A percentile compares a stretch with the other conserved stretches of the same genome.
Evolutionary conservation across 1,140 invertebrate species (phyloP).

Genomic region (Cydia splendana): DNA sequence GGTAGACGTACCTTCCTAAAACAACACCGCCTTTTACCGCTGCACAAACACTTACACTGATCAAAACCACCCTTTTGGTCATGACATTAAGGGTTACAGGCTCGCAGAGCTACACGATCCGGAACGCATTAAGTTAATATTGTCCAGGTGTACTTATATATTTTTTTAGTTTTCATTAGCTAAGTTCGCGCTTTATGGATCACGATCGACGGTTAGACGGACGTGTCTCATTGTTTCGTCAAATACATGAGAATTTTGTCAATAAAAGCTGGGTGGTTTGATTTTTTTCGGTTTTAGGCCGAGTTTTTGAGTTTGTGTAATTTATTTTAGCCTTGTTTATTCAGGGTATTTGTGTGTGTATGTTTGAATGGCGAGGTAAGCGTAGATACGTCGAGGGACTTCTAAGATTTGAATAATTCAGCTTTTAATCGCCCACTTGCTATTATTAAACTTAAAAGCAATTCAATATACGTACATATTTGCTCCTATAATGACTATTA

Average conservation of each 20-base stretch:
- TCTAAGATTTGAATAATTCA: neutral
- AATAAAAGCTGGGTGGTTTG: slow-evolving; percentile 70
- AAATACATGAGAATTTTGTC: slow-evolving; percentile 74
- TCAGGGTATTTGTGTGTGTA: slow-evolving; percentile 32
- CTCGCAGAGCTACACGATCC: slow-evolving; percentile 3
- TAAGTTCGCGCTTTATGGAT: slow-evolving; percentile 77
- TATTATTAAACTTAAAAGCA: neutral
- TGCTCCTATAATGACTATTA: neutral
- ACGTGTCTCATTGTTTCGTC: slow-evolving; percentile 76
- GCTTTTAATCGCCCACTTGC: neutral
- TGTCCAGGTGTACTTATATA: slow-evolving; percentile 62
- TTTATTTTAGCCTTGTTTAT: slow-evolving; percentile 39
- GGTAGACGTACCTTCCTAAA: slow-evolving; percentile 57
- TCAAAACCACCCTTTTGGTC: slow-evolving; percentile 40
- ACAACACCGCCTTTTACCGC: slow-evolving; percentile 34
- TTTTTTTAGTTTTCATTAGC: slow-evolving; percentile 78
- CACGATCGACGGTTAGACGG: slow-evolving; percentile 67
- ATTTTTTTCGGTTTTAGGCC: slow-evolving; percentile 48
- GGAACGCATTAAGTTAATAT: slow-evolving; percentile 37
- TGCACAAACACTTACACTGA: slow-evolving; percentile 7
- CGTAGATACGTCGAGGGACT: neutral
- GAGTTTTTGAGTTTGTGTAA: slow-evolving; percentile 27
- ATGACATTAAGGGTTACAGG: slow-evolving; percentile 35
- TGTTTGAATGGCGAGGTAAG: neutral
- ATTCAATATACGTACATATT: neutral